Conservation (phyloP, 2,797 vertebrate genomes). For the Smutsia temminckii region DNA sequence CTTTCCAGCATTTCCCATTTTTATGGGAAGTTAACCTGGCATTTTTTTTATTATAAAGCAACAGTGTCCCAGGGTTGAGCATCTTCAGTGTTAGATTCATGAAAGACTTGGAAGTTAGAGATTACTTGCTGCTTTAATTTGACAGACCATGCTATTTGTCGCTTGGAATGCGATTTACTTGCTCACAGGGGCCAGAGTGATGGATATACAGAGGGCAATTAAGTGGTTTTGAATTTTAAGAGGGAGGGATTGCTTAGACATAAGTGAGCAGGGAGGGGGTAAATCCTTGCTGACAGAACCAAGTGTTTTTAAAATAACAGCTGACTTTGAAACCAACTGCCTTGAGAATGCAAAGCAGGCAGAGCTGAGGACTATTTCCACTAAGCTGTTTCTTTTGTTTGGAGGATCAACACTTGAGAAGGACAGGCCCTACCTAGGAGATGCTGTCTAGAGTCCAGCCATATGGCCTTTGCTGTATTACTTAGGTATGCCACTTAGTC, state of each 20-base stretch:
- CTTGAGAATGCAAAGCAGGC: not conserved
- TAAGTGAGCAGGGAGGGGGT: not conserved
- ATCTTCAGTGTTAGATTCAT: constrained; percentile 8
- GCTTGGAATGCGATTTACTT: constrained; percentile 17
- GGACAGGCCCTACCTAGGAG: not conserved
- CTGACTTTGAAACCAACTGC: constrained; percentile 17
- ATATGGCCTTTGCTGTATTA: not conserved
- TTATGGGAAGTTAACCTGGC: constrained; percentile 31
- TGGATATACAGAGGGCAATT: not conserved
- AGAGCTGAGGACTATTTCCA: not conserved
- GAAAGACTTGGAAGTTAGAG: not conserved
- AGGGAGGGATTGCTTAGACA: not conserved
- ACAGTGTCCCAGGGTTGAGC: constrained; percentile 52
- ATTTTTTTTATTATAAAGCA: constrained; percentile 62
- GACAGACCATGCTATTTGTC: not conserved
- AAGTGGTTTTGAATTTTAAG: constrained; percentile 23
- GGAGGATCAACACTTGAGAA: too few species aligned
- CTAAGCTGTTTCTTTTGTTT: not conserved
- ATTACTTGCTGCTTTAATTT: constrained; percentile 6
- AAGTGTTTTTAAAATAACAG: constrained; percentile 37
- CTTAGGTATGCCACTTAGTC: not conserved
- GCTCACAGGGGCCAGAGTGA: not conserved
- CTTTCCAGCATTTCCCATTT: constrained; percentile 53
- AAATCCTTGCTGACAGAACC: not conserved
- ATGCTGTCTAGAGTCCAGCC: not conserved